phyloP scores from a whole-genome alignment of 2,888 invertebrate species.

The Cheilosia variabilis region DNA sequence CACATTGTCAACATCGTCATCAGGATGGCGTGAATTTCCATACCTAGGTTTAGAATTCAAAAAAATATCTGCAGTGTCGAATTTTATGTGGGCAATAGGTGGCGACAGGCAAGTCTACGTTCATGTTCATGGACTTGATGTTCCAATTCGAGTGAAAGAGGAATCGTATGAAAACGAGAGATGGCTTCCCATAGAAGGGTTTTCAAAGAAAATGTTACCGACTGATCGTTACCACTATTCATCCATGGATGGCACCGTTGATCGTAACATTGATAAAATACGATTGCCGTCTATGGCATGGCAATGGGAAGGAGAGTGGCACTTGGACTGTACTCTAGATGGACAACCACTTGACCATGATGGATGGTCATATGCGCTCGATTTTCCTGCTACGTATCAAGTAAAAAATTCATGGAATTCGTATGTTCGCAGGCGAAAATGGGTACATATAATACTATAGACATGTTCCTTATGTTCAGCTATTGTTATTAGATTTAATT shows the following conservation, averaged over 20 bases:
- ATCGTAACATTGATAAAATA: conserved; percentile 91
- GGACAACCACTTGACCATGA: conserved; percentile 95
- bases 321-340: conserved; percentile 91
- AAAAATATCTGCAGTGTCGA: conserved; percentile 92
- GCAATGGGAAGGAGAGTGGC: conserved; percentile 99
- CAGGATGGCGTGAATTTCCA: conserved; percentile 93
- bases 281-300: conserved; percentile 96
- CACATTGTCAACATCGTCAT: conserved; percentile 91
- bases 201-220: conserved; percentile 91
- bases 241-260: conserved; percentile 91
- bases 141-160: conserved; percentile 95
- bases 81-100: conserved; percentile 96
- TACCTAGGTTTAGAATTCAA: conserved; percentile 95
- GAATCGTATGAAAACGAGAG: conserved; percentile 97
- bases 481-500: background rate
- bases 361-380: conserved; percentile 97
- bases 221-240: conserved; percentile 95
- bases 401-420: conserved; percentile 94
- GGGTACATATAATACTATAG: conserved; percentile 85
- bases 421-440: conserved; percentile 94
- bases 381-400: conserved; percentile 93
- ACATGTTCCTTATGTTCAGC: background rate
- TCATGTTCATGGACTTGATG: conserved; percentile 94
- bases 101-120: conserved; percentile 96
- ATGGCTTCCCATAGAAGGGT: conserved; percentile 96